These are phyloP conservation scores for Parnassius mnemosyne DNA, from an alignment of 2,888 invertebrate species.

Conservation along the genomic window DNA sequence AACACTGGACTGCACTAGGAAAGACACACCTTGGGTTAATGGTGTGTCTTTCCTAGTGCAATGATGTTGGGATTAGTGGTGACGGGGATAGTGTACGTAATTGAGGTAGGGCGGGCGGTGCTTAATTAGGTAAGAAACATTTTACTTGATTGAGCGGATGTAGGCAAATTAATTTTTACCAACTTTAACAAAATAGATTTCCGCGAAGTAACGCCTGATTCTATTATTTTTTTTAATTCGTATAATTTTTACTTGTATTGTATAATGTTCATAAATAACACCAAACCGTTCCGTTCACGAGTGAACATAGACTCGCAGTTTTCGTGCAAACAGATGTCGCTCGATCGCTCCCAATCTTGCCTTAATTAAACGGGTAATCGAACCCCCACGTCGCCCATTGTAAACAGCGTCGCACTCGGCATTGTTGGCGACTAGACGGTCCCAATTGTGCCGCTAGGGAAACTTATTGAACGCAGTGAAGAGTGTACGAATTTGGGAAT, in stretches of 20 bases:
- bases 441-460: not conserved
- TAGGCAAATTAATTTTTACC: no score
- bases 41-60: no score
- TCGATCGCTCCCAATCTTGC: constrained; percentile 17
- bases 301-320: not conserved
- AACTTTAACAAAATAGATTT: no score
- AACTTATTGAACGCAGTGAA: not conserved
- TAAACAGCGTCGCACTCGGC: constrained; percentile 8
- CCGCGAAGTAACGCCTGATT: no score
- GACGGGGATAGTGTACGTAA: no score
- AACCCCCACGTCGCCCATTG: constrained; percentile 10
- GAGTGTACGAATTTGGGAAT: not conserved
- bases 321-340: constrained; percentile 13
- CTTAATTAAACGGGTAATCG: constrained; percentile 25
- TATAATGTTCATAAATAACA: not conserved
- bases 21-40: no score
- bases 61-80: no score
- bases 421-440: not conserved
- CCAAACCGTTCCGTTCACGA: not conserved
- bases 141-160: no score
- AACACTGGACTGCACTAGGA: no score
- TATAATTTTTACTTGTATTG: not conserved
- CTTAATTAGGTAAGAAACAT: no score
- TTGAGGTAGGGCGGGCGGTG: no score
- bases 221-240: no score